Conservation (phyloP, 1,140 invertebrate genomes). For the Philotrypesis tridentata region DNA sequence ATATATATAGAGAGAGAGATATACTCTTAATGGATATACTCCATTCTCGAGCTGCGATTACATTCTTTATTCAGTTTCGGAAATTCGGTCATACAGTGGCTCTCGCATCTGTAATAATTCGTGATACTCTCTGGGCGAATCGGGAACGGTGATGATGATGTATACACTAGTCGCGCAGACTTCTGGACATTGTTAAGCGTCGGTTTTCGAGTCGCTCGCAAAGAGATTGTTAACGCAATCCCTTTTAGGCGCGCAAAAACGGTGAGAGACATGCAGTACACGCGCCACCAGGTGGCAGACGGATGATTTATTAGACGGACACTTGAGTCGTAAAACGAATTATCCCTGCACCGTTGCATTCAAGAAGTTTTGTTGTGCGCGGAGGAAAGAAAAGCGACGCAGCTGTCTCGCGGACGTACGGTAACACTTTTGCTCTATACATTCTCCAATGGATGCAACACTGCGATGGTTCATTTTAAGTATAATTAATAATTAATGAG, state of each 20-base stretch:
- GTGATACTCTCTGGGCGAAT: no score
- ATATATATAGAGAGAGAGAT: neutral
- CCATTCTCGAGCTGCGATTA: neutral
- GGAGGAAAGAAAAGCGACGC: neutral
- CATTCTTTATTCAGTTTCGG: neutral
- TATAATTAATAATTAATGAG: no score
- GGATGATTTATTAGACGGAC: constrained; percentile 22
- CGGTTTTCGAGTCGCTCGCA: neutral
- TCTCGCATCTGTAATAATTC: neutral
- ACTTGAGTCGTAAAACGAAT: constrained; percentile 29
- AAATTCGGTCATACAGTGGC: neutral
- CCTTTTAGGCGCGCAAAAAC: neutral
- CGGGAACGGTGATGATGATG: no score
- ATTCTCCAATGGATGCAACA: no score
- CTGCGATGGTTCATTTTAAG: no score
- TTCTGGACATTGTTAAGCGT: neutral
- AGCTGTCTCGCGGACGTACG: neutral
- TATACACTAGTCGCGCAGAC: neutral
- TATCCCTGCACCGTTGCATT: constrained; percentile 4
- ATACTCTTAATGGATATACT: neutral
- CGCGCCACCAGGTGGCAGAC: neutral
- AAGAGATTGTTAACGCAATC: no score
- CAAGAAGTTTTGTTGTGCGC: constrained; percentile 9
- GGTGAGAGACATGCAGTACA: neutral
- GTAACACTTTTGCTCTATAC: neutral